Conservation (phyloP, 2,888 invertebrate species). For the Trichopoda pennipes region DNA sequence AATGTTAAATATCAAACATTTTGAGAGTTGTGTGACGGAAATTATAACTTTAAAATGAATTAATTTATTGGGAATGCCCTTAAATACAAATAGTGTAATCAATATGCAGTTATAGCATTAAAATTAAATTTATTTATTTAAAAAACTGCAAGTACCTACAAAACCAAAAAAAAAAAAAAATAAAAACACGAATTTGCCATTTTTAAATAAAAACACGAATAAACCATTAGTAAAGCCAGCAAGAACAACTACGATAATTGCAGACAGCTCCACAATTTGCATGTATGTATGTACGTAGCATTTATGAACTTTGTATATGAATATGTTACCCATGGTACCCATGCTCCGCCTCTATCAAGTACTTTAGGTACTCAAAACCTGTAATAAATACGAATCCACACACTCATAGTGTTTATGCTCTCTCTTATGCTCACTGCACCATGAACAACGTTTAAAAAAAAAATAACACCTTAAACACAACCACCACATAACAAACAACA, state of each 20-base stretch:
- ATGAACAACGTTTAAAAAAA: neutral
- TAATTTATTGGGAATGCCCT: too few relatives aligned
- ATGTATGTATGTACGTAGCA: neutral
- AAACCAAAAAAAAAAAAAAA: neutral
- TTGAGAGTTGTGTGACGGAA: too few relatives aligned
- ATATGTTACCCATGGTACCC: conserved; percentile 70
- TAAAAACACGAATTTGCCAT: conserved; percentile 48
- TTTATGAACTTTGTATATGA: neutral
- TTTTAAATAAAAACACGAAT: conserved; percentile 58
- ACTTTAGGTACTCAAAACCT: conserved; percentile 53
- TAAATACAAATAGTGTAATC: too few relatives aligned
- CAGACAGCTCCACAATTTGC: conserved; percentile 51
- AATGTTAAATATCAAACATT: too few relatives aligned
- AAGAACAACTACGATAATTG: conserved; percentile 29
- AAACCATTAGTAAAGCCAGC: conserved; percentile 58
- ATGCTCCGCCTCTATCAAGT: conserved; percentile 76
- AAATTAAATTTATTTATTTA: neutral
- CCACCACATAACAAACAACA: conserved; percentile 37
- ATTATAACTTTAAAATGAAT: too few relatives aligned
- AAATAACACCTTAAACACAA: conserved; percentile 39
- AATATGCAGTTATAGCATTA: neutral
- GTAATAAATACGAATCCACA: conserved; percentile 25
- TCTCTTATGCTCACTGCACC: conserved; percentile 68
- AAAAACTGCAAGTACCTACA: neutral
- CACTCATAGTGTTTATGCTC: conserved; percentile 20